Base-by-base conservation (phyloP, 2,113 vertebrate genomes). In the Triplophysa tibetana region DNA sequence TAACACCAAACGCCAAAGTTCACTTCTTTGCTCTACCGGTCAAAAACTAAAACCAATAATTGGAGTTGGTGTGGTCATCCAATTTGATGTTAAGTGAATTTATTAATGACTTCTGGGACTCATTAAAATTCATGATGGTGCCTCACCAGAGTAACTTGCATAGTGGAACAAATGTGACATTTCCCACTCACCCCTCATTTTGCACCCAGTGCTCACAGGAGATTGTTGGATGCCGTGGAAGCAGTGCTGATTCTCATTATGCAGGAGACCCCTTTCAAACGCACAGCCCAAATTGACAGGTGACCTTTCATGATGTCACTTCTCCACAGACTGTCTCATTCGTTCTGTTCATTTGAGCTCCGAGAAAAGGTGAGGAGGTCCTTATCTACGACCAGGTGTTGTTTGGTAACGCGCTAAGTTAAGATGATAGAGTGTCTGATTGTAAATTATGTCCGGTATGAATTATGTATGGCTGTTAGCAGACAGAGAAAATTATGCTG, bases 161-260 rank as follows among this genome's bases (percentile, higher is more conserved):
- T 41, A 66, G 80, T 78, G 83, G 83, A 84, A 84, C 83, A 79
- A 84, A 81, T 74, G 9, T 81, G 75, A 81, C 78, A 66, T 79
- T 84, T 79, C 61, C 62, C 75, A 23, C 24, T 76, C 62, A 33
- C 61, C 62, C 29, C 72, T 78, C 24, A 81, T 74, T 81, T 75
- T 54, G 24, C 24, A 56, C 41, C 61, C 64, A 21, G 60, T 77
- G 67, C 63, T 65, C 83, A 50, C 3, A 75, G 60, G 43, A 54
- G 21, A 33, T 17, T 16, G 41, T 23, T 50, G 23, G 60, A 41
- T 75, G 73, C 26, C 29, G 26, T 29, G 26, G 70, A 77, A 81
- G 43, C 52, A 56, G 43, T 19, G 14, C 43, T 66, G 75, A 70
- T 62, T 81, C 70, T 81, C 79, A 81, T 81, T 84, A 81, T 79